These are phyloP conservation scores for Prosapia bicincta DNA, from an alignment of 2,888 invertebrate genomes.

Conservation along the genomic window DNA sequence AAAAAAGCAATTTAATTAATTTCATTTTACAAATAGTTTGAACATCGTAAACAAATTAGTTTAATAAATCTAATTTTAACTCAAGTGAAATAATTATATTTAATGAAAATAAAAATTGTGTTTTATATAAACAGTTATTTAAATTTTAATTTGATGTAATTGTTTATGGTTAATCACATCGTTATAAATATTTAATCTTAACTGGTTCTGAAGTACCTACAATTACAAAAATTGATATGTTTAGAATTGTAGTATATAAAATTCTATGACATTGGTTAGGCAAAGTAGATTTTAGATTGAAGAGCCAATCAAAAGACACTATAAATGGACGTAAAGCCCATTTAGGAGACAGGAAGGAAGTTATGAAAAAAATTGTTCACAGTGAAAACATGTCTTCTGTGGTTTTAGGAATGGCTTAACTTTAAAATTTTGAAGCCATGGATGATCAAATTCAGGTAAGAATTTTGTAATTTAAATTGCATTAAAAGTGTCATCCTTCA, in stretches of 20 bases:
- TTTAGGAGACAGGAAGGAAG: neutral
- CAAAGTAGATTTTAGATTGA: neutral
- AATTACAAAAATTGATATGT: too few relatives aligned
- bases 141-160: too few relatives aligned
- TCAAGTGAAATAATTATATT: too few relatives aligned
- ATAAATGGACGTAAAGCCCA: neutral
- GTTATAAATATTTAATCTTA: too few relatives aligned
- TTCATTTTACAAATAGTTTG: too few relatives aligned
- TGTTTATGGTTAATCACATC: too few relatives aligned
- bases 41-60: too few relatives aligned
- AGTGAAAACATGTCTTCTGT: slow-evolving; percentile 32
- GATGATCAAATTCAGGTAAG: slow-evolving; percentile 34
- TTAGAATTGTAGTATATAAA: neutral
- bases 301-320: neutral
- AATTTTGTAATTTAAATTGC: slow-evolving; percentile 5
- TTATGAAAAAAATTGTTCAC: neutral
- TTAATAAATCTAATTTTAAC: too few relatives aligned
- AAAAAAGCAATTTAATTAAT: too few relatives aligned
- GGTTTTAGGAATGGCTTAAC: slow-evolving; percentile 34
- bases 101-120: too few relatives aligned
- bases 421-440: slow-evolving; percentile 33
- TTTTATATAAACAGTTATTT: too few relatives aligned
- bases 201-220: too few relatives aligned
- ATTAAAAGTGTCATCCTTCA: neutral
- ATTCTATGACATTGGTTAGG: neutral